phyloP scores from a whole-genome alignment of 2,888 invertebrate species.

The Gandaritis pyraliata region DNA sequence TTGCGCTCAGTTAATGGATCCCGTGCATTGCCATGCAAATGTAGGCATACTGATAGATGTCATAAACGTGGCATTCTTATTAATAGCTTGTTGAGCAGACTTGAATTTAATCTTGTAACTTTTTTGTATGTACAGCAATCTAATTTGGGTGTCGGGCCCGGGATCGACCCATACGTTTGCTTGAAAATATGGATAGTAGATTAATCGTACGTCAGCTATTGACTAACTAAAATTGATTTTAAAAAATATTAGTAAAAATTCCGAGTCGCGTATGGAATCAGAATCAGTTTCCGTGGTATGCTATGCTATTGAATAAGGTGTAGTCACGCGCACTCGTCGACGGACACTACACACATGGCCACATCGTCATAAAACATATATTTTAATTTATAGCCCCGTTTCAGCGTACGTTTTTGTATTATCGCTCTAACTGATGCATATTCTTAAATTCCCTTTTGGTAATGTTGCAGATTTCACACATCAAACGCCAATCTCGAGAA shows the following conservation, averaged over 20 bases:
- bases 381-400: slow-evolving; percentile 50
- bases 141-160: not conserved
- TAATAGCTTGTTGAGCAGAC: slow-evolving; percentile 33
- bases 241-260: not conserved
- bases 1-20: slow-evolving; percentile 64
- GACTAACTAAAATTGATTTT: not conserved
- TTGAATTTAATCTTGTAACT: slow-evolving; percentile 21
- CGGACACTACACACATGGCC: slow-evolving; percentile 74
- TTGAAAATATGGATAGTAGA: not conserved
- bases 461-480: slow-evolving; percentile 3
- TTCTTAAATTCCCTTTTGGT: not conserved
- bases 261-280: not conserved
- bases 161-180: slow-evolving; percentile 20
- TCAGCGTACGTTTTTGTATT: slow-evolving; percentile 27
- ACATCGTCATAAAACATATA: slow-evolving; percentile 68
- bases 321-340: slow-evolving; percentile 47
- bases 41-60: slow-evolving; percentile 53
- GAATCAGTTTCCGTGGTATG: slow-evolving; percentile 13
- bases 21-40: slow-evolving; percentile 55
- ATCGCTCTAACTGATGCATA: slow-evolving; percentile 1
- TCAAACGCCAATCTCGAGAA: too few species aligned
- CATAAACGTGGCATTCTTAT: slow-evolving; percentile 43
- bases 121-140: slow-evolving; percentile 14
- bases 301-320: slow-evolving; percentile 15
- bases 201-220: too few species aligned